These are phyloP conservation scores for Coranthus polyacanthus DNA, from an alignment of 2,797 vertebrate genomes.

Conservation along the genomic window DNA sequence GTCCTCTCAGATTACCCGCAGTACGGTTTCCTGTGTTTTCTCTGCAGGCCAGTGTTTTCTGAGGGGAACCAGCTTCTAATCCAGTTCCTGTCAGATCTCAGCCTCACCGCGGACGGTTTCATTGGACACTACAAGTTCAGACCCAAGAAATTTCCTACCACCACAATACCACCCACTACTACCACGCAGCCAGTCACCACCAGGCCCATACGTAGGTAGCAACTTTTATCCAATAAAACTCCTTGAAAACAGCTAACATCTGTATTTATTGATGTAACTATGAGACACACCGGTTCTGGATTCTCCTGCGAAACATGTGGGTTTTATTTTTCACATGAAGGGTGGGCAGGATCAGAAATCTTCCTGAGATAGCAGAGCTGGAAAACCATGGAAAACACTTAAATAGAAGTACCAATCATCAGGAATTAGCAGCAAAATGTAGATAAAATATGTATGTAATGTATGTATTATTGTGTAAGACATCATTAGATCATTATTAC, in stretches of 20 bases:
- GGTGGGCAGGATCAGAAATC: neutral
- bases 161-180: constrained; percentile 84
- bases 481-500: too few relatives aligned
- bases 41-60: constrained; percentile 92
- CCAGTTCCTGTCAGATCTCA: constrained; percentile 98
- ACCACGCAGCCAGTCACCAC: constrained; percentile 84
- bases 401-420: too few relatives aligned
- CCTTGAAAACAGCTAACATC: constrained; percentile 14
- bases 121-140: constrained; percentile 97
- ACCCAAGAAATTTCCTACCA: constrained; percentile 90
- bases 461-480: too few relatives aligned
- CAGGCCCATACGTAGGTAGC: constrained; percentile 88
- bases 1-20: constrained; percentile 32
- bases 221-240: constrained; percentile 44
- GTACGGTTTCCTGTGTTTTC: constrained; percentile 24
- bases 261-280: constrained; percentile 37
- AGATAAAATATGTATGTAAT: too few relatives aligned
- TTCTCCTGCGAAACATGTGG: constrained; percentile 37
- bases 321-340: constrained; percentile 33
- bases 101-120: constrained; percentile 97
- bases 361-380: constrained; percentile 31
- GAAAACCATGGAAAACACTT: constrained; percentile 1
- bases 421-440: too few relatives aligned
- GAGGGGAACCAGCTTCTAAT: constrained; percentile 94
- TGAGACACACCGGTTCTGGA: constrained; percentile 23